Evolutionary conservation across 2,113 vertebrate species (phyloP).

Genomic region (Zootoca vivipara): DNA sequence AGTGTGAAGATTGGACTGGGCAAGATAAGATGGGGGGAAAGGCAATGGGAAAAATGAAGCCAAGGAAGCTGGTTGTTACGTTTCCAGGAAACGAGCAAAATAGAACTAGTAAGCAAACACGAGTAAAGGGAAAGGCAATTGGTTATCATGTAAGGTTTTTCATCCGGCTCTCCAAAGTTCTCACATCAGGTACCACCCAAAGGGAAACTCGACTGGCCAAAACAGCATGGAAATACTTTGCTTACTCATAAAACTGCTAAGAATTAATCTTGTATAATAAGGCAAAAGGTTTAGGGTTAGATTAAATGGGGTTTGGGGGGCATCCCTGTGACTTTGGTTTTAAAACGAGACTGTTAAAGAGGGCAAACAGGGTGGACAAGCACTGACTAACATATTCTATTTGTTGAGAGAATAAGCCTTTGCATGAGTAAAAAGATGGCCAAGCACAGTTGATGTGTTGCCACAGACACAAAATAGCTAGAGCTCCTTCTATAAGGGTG

Average conservation of each 20-base stretch:
- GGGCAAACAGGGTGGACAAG: no score
- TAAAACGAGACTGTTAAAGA: no score
- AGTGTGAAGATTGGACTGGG: neutral
- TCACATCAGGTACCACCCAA: neutral
- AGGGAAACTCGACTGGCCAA: neutral
- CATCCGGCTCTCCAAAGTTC: no score
- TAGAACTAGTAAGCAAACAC: neutral
- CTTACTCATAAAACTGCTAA: neutral
- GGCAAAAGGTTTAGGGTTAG: neutral
- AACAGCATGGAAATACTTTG: neutral
- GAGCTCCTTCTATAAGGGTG: no score
- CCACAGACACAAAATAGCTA: no score
- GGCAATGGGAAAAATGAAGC: neutral
- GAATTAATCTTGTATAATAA: neutral
- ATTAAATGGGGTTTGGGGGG: no score
- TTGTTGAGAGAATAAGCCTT: no score
- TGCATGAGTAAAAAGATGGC: no score
- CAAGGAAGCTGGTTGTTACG: neutral
- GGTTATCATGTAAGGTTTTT: no score
- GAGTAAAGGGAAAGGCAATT: neutral
- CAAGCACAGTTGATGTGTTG: no score
- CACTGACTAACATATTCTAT: no score
- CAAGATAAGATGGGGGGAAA: neutral
- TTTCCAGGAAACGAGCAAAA: neutral
- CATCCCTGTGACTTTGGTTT: no score